Conservation (phyloP, 2,113 vertebrate species). For the Equus quagga region DNA sequence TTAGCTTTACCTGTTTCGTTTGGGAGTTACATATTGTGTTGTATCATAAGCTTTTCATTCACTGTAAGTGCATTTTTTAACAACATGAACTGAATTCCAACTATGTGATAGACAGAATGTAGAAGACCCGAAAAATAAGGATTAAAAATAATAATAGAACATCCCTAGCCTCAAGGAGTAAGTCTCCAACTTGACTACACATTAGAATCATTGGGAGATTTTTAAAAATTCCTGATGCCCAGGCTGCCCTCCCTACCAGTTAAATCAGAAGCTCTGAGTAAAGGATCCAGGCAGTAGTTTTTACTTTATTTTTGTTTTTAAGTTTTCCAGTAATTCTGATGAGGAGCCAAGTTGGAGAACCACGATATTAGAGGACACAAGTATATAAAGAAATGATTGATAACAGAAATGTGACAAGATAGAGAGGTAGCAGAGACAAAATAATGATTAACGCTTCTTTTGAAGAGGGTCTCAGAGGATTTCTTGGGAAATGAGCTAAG, state of each 20-base stretch:
- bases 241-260: background rate
- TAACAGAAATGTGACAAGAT: background rate
- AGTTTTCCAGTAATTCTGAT: background rate
- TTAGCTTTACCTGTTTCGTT: background rate
- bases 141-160: conserved; percentile 68
- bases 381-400: background rate
- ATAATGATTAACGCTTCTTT: background rate
- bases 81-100: conserved; percentile 42
- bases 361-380: background rate
- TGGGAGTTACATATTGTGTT: background rate
- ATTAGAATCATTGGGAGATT: background rate
- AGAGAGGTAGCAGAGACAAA: background rate
- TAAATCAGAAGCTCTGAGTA: conserved; percentile 24
- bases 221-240: background rate
- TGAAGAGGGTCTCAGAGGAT: background rate
- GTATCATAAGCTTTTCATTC: conserved; percentile 11
- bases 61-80: conserved; percentile 36
- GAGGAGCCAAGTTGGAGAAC: background rate
- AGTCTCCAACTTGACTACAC: background rate
- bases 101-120: conserved; percentile 29
- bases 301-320: background rate
- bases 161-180: background rate
- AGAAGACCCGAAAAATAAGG: background rate
- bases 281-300: background rate
- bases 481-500: background rate